These are phyloP conservation scores for Eulemur mongoz DNA, from an alignment of 2,797 vertebrate genomes.

Conservation along the genomic window DNA sequence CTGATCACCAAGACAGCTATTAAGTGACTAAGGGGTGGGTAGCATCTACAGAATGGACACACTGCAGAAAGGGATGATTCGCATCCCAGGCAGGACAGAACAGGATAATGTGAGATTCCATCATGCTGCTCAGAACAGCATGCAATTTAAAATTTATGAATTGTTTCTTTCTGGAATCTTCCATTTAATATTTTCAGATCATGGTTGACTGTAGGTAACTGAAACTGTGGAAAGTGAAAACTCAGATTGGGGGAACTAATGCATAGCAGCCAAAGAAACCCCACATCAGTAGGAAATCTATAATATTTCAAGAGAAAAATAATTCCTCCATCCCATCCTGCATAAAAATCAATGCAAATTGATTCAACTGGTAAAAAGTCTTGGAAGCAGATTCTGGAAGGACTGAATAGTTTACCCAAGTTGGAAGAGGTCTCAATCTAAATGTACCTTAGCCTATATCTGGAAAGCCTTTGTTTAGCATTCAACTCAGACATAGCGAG, in stretches of 20 bases:
- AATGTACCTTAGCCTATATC: background rate
- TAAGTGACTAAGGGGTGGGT: background rate
- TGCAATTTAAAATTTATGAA: background rate
- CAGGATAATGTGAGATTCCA: background rate
- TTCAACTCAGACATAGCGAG: background rate
- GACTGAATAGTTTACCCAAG: background rate
- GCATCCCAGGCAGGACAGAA: background rate
- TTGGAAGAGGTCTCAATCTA: background rate
- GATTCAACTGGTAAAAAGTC: background rate
- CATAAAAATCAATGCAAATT: constrained; percentile 22
- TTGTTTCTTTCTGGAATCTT: background rate
- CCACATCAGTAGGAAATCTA: background rate
- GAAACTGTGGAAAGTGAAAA: background rate
- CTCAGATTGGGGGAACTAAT: background rate
- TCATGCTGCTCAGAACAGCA: background rate
- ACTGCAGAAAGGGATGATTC: background rate
- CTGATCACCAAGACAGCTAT: background rate
- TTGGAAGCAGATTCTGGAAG: constrained; percentile 47
- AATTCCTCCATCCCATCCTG: background rate
- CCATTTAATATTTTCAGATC: background rate
- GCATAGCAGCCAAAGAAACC: background rate
- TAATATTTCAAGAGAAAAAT: background rate
- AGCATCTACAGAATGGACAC: background rate
- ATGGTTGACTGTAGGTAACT: background rate
- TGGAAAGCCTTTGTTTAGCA: background rate